These are phyloP conservation scores for Actenoides hombroni DNA, from an alignment of 2,113 vertebrate species.

Conservation along the genomic window DNA sequence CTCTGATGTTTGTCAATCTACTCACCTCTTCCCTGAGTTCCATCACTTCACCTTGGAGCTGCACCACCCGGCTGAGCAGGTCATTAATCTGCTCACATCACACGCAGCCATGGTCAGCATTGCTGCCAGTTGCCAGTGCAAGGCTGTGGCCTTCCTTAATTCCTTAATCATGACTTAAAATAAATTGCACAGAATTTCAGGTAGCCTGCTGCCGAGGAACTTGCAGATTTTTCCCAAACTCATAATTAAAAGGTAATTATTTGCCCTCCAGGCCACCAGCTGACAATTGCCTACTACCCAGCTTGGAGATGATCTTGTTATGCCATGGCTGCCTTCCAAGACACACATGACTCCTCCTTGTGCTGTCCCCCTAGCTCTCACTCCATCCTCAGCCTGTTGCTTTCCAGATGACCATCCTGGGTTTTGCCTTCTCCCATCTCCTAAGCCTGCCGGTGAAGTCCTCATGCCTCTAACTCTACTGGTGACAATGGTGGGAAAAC, in stretches of 20 bases:
- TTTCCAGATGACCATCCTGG: not conserved
- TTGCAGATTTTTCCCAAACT: not conserved
- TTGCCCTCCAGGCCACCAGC: not conserved
- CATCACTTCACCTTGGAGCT: no score
- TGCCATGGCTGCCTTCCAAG: not conserved
- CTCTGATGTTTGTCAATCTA: no score
- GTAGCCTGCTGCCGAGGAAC: not conserved
- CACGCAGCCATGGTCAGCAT: no score
- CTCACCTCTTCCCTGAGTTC: no score
- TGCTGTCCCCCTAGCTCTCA: not conserved
- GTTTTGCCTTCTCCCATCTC: not conserved
- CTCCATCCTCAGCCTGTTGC: not conserved
- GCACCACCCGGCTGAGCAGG: no score
- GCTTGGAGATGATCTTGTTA: rapidly evolving
- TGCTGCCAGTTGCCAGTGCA: no score
- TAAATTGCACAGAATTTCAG: not conserved
- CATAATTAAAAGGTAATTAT: not conserved
- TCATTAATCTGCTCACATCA: no score
- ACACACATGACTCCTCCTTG: rapidly evolving
- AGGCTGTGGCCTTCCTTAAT: no score
- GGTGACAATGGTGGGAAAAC: not conserved
- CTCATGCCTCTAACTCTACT: not conserved
- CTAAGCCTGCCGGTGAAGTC: not conserved
- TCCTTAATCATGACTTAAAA: not conserved
- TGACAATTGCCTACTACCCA: not conserved